phyloP scores from a whole-genome alignment of 1,140 invertebrate species.

The Drosophila bocki region DNA sequence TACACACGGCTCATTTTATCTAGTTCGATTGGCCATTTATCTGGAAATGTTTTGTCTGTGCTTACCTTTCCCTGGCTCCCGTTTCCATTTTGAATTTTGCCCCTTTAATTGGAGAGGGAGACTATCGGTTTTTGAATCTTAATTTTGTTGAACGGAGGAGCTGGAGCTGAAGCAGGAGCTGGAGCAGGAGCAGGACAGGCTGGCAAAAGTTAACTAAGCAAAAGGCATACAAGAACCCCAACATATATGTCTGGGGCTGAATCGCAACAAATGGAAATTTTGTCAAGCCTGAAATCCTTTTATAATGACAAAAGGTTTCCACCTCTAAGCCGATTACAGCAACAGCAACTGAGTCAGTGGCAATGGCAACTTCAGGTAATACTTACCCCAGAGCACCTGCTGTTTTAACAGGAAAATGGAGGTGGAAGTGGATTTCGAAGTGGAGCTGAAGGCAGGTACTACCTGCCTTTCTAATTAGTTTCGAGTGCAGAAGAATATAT shows the following conservation, averaged over 20 bases:
- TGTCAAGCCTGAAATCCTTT: conserved; percentile 82
- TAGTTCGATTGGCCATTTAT: conserved; percentile 83
- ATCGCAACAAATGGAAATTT: conserved; percentile 81
- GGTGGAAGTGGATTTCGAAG: background rate
- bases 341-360: conserved; percentile 24
- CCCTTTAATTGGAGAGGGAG: conserved; percentile 64
- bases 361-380: conserved; percentile 28
- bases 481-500: too few species aligned
- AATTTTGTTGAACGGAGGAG: conserved; percentile 59
- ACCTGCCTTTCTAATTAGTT: conserved; percentile 24
- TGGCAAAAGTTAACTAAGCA: conserved; percentile 74
- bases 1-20: conserved; percentile 79
- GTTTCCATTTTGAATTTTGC: conserved; percentile 24
- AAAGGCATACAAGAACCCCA: conserved; percentile 17
- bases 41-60: conserved; percentile 62
- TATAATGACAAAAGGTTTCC: conserved; percentile 84
- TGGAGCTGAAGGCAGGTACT: background rate
- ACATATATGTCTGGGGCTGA: conserved; percentile 12
- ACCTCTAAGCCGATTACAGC: conserved; percentile 81
- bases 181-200: conserved; percentile 1
- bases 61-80: conserved; percentile 8
- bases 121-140: conserved; percentile 82
- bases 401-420: conserved; percentile 3
- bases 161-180: conserved; percentile 25
- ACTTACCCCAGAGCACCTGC: conserved; percentile 35